Evolutionary conservation across 2,888 invertebrate genomes (phyloP), one percentile per base, ranked within the genome.

Genomic region (Leptopilina drosophilae): DNA sequence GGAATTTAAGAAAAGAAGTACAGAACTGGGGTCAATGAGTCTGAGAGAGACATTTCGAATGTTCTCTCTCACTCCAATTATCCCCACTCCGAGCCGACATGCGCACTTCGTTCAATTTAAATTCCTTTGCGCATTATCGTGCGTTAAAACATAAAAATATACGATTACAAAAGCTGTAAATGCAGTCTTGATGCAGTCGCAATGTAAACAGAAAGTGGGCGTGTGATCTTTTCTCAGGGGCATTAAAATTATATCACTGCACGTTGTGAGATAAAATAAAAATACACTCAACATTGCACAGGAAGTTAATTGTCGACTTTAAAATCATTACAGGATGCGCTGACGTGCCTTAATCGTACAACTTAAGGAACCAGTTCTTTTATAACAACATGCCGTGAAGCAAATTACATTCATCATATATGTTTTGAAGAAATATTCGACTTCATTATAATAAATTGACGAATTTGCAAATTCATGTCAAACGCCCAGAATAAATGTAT

Each of bases 321-420:
- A 81, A 75, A 80, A 82, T 81, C 81, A 77, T 87, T 87, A 79
- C 84, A 87, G 87, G 83, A 79, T 87, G 87, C 78, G 83, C 86
- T 14, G 85, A 49, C 42, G 69, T 73, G n/a, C 65, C 65, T 76
- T 75, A 77, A 42, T 33, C 46, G 42, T 56, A 15, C 56, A 66
- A 77, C 59, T 40, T 73, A 77, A 78, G 53, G 62, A 76, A 56
- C 40, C 40, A 80, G 33, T 6, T 26, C 79, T 42, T 11, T 62
- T 81, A 78, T 69, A 66, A 33, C 59, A 53, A 40, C 56, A 56
- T 56, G 40, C 64, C 64, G 12, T 8, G 64, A 64, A 53, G 56
- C n/a, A 73, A 73, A 73, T n/a, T n/a, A 33, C 8, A 8, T n/a
- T 14, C 33, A n/a, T 4, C 26, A 33, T 26, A 26, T 0, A n/a